phyloP scores from a whole-genome alignment of 2,113 vertebrate species.

The Cariama cristata region DNA sequence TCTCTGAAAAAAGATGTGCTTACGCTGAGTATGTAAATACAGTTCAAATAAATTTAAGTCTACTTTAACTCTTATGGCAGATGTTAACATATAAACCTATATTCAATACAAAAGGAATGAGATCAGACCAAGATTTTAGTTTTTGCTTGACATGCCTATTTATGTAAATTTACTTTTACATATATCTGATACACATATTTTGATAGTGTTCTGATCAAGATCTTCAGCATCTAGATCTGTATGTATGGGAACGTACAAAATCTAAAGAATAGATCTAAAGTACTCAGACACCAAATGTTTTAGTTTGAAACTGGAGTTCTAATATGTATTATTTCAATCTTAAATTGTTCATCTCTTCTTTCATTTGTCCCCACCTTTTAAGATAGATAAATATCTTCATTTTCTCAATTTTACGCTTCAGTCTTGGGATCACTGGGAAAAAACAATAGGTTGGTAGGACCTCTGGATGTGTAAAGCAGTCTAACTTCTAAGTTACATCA shows the following conservation, averaged over 20 bases:
- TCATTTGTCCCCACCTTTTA: not conserved
- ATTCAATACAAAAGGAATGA: not conserved
- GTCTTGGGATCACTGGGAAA: not conserved
- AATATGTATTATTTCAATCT: not conserved
- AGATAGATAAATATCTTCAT: not conserved
- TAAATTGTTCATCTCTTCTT: not conserved
- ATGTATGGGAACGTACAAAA: not conserved
- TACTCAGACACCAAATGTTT: not conserved
- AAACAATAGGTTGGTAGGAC: not conserved
- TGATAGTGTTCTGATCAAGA: not conserved
- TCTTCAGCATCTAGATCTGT: not conserved
- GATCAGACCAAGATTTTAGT: not conserved
- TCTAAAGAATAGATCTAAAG: not conserved
- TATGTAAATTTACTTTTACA: not conserved
- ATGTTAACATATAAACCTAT: not conserved
- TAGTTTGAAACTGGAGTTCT: not conserved
- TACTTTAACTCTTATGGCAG: not conserved
- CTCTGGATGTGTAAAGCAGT: not conserved
- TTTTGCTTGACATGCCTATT: not conserved
- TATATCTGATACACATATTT: not conserved
- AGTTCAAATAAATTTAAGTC: not conserved
- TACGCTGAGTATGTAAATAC: not conserved
- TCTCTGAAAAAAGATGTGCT: not conserved
- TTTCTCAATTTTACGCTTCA: not conserved
- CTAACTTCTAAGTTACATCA: not conserved